Conservation (phyloP, 2,113 vertebrate species). For the Phalacrocorax aristotelis region DNA sequence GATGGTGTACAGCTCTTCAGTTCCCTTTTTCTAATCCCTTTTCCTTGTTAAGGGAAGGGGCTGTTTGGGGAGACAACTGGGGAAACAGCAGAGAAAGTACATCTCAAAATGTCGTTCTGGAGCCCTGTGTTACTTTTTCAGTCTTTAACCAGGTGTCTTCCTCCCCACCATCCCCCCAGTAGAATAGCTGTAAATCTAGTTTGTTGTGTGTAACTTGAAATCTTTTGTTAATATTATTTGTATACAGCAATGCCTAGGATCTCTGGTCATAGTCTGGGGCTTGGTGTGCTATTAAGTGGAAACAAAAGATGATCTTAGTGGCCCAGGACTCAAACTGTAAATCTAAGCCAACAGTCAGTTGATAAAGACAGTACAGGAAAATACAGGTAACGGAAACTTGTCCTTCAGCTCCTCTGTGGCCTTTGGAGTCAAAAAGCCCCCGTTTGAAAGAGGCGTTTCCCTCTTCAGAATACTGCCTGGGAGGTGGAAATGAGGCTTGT, state of each 20-base stretch:
- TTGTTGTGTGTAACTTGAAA: not conserved
- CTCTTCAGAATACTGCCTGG: not conserved
- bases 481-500: not conserved
- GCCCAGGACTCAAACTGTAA: not conserved
- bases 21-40: accelerated
- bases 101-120: not conserved
- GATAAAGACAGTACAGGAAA: not conserved
- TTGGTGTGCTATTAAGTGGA: not conserved
- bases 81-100: not conserved
- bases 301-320: not conserved
- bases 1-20: not conserved
- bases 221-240: accelerated
- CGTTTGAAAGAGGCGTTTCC: not conserved
- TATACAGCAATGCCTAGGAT: not conserved
- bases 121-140: not conserved
- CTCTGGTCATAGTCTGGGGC: not conserved
- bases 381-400: accelerated
- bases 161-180: too few species aligned
- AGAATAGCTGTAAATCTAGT: too few species aligned
- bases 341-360: not conserved
- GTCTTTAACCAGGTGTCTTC: not conserved
- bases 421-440: not conserved
- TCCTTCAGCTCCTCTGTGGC: not conserved
- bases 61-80: not conserved
- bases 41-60: not conserved